Conservation (phyloP, 2,113 vertebrate species). For the Syngnathus floridae region DNA sequence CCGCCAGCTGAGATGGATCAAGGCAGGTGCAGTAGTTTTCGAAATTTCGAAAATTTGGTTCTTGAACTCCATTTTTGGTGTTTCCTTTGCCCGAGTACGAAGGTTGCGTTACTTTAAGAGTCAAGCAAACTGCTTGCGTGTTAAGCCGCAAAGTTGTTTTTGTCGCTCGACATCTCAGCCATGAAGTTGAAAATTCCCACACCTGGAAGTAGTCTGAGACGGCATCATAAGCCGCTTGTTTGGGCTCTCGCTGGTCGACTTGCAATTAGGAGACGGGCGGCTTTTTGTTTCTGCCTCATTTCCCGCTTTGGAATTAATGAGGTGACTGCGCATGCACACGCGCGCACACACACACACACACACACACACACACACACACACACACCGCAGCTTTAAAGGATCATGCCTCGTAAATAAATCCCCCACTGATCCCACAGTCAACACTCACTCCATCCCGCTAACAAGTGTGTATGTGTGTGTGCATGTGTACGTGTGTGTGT, state of each 20-base stretch:
- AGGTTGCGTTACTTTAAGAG: too few species aligned
- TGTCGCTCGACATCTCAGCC: background rate
- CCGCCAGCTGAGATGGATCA: too few species aligned
- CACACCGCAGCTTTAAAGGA: slow-evolving; percentile 26
- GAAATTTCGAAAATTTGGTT: too few species aligned
- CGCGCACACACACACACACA: slow-evolving; percentile 13
- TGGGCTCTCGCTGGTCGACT: slow-evolving; percentile 18
- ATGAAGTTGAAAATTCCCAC: background rate
- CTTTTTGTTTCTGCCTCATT: slow-evolving; percentile 35
- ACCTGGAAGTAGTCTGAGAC: background rate
- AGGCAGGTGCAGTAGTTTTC: too few species aligned
- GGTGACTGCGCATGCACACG: slow-evolving; percentile 22
- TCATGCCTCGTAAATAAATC: slow-evolving; percentile 25
- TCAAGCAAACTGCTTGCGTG: too few species aligned
- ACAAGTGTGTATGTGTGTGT: slow-evolving; percentile 8
- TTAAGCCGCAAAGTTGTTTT: background rate
- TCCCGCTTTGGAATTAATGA: slow-evolving; percentile 47
- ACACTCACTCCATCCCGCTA: slow-evolving; percentile 24
- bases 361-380: slow-evolving; percentile 2
- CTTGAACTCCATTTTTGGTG: too few species aligned
- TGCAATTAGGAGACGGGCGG: slow-evolving; percentile 25
- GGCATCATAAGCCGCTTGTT: slow-evolving; percentile 23
- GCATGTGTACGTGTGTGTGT: slow-evolving; percentile 12
- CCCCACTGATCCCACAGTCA: slow-evolving; percentile 21
- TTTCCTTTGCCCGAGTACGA: too few species aligned